phyloP scores from a whole-genome alignment of 1,140 invertebrate species.

The Stegodyphus dumicola region DNA sequence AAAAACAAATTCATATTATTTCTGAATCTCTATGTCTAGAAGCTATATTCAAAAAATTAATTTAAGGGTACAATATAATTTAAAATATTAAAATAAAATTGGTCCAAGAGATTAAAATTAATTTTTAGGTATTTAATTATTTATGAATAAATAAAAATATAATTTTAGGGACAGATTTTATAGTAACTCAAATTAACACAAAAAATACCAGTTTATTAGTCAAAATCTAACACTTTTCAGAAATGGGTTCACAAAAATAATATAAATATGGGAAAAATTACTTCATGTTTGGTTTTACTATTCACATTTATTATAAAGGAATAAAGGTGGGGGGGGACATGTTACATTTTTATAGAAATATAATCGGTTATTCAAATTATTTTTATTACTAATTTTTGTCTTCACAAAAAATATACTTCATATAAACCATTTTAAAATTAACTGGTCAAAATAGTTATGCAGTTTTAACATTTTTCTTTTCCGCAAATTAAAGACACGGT shows the following conservation, averaged over 20 bases:
- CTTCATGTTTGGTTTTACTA: too few species aligned
- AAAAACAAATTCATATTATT: background rate
- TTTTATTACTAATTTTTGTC: background rate
- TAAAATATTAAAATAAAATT: background rate
- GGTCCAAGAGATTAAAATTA: background rate
- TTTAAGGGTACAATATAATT: background rate
- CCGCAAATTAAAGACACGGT: background rate
- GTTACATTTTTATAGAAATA: too few species aligned
- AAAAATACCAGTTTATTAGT: too few species aligned
- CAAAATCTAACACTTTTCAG: too few species aligned
- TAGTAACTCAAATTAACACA: too few species aligned
- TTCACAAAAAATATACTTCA: background rate
- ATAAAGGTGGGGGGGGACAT: too few species aligned
- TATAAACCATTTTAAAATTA: background rate
- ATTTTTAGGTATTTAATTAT: background rate
- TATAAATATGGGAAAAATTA: too few species aligned
- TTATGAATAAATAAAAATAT: background rate
- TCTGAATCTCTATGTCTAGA: background rate
- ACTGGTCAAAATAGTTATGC: background rate
- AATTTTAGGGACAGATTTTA: too few species aligned
- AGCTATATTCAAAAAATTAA: background rate
- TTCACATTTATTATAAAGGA: too few species aligned
- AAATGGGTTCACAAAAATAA: too few species aligned
- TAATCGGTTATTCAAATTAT: too few species aligned
- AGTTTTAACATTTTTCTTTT: background rate